These are phyloP conservation scores for Physella acuta DNA, from an alignment of 1,140 invertebrate species.

Conservation along the genomic window DNA sequence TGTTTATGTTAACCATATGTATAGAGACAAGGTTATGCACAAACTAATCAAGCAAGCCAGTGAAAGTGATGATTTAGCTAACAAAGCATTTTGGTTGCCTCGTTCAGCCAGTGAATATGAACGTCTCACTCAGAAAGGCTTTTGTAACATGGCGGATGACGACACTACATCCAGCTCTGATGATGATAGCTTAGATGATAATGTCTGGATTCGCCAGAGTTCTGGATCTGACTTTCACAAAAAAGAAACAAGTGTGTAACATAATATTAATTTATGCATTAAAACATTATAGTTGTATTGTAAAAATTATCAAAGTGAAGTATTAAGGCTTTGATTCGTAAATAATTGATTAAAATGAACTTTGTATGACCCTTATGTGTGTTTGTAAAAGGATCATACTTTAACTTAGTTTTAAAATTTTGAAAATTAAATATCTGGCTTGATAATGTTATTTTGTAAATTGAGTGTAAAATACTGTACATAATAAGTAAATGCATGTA, in stretches of 20 bases:
- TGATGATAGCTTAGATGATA: slow-evolving; percentile 40
- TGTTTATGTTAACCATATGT: slow-evolving; percentile 55
- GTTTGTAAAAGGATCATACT: too few relatives aligned
- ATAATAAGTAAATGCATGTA: not conserved
- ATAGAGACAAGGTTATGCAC: slow-evolving; percentile 46
- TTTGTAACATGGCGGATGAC: slow-evolving; percentile 43
- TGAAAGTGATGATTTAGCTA: slow-evolving; percentile 38
- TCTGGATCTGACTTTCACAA: slow-evolving; percentile 41
- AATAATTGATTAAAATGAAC: too few relatives aligned
- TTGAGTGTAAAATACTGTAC: not conserved
- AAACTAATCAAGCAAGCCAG: slow-evolving; percentile 46
- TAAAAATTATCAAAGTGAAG: too few relatives aligned
- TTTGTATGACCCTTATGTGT: too few relatives aligned
- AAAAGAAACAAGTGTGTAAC: slow-evolving; percentile 53
- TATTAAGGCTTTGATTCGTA: too few relatives aligned
- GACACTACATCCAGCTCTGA: slow-evolving; percentile 35
- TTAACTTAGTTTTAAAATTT: too few relatives aligned
- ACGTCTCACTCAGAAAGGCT: slow-evolving; percentile 38
- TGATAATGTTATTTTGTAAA: not conserved
- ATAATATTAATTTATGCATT: not conserved
- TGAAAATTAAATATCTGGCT: too few relatives aligned
- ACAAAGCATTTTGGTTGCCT: slow-evolving; percentile 47
- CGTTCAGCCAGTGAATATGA: slow-evolving; percentile 48
- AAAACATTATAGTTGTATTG: not conserved
- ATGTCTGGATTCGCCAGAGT: slow-evolving; percentile 51